Percentiles rank a stretch among this genome's conserved stretches.
Conservation (phyloP, 2,888 invertebrate species). For the Dichetophora obliterata region DNA sequence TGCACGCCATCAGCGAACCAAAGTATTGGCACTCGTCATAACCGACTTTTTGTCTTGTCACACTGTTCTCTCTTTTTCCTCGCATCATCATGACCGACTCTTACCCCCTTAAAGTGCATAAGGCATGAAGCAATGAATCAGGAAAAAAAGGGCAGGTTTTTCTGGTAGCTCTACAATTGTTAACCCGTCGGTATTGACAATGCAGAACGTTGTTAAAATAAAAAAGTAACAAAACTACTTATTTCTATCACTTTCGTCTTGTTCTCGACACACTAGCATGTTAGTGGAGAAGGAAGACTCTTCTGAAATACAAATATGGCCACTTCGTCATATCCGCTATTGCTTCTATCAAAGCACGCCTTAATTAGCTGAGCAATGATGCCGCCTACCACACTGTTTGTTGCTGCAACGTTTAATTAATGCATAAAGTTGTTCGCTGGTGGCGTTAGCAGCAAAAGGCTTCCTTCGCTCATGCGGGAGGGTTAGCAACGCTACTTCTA, state of each 20-base stretch:
- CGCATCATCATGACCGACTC: no score
- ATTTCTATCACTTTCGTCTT: neutral
- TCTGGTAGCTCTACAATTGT: neutral
- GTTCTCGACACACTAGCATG: neutral
- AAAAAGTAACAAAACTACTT: neutral
- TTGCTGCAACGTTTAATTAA: conserved; percentile 17
- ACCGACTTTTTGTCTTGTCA: no score
- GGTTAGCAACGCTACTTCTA: neutral
- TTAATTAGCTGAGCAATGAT: conserved; percentile 8
- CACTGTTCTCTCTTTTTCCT: no score
- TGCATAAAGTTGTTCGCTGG: neutral
- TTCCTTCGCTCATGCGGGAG: neutral
- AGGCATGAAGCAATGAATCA: no score
- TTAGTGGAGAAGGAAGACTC: no score
- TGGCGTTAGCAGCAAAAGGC: neutral
- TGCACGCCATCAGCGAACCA: no score
- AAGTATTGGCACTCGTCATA: no score
- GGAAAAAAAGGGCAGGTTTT: neutral
- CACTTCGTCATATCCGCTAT: neutral
- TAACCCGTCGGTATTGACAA: neutral
- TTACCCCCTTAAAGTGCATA: no score
- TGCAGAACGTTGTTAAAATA: neutral
- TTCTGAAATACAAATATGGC: neutral
- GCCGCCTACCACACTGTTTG: conserved; percentile 4
- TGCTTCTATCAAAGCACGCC: neutral